Evolutionary conservation across 2,888 invertebrate species (phyloP), one percentile per base, ranked within the genome.

Genomic region (Mantis religiosa): DNA sequence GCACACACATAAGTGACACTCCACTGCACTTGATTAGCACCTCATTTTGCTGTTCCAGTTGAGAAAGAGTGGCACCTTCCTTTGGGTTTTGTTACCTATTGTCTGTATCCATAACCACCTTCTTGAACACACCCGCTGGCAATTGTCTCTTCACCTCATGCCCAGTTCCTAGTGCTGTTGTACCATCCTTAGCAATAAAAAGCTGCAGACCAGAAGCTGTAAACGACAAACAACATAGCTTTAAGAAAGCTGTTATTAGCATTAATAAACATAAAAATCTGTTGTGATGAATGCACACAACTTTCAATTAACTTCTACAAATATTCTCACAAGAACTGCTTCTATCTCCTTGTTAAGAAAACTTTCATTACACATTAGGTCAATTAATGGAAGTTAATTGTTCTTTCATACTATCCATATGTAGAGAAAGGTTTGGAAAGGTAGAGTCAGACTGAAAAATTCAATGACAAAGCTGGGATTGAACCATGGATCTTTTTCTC

Each of bases 121-220:
- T 96, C 92, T 96, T 96, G 93, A 96, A 96, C 91, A 94, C 94
- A 90, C 96, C 96, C n/a, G 95, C 95, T 34, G 92, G 91, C 94
- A 96, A 96, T 93, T 96, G 96, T 89, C 96, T 96, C 92, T 97
- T 97, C 90, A 96, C 95, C 93, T 97, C 97, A 92, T 97, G 97
- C 54, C 54, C 54, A 91, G 96, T 96, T 91, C 98, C 97, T 91
- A 98, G 94, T 88, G 97, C 97, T 81, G 98, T 97, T 89, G 97
- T 97, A 90, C 98, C 98, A 94, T 98, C 98, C 93, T 97, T 97
- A 89, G 96, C 96, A 91, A 98, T 98, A 93, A 97, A 98, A 92
- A 98, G 94, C 94, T 98, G 97, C 91, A 98, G 95, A 6, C 98
- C 98, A 87, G 97, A 96, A 91, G 97, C 98, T 98, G 93, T 34